Base-by-base conservation (phyloP, 2,888 invertebrate genomes). In the Lasioglossum leucozonium region DNA sequence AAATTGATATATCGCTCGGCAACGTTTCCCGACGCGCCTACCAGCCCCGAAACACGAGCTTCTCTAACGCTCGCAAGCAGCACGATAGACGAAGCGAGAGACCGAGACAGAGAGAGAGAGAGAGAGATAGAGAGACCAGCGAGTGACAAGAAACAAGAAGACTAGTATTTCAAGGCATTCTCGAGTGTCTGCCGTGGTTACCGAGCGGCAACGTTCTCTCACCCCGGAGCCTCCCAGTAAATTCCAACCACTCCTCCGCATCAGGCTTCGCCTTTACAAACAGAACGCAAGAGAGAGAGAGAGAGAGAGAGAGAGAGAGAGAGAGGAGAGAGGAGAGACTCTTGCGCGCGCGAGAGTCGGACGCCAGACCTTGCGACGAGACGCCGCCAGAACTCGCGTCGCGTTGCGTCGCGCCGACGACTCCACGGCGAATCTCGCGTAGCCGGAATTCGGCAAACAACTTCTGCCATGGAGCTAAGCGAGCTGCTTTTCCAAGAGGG, bases 101-200 rank as follows among this genome's bases (percentile, higher is more conserved):
- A 30, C 77, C 4, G 4, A 26, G 55, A 6, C 5, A 16, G 37
- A 26, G 22, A 16, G 58, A 16, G 2, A 26, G 42, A 58, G 22
- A 16, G 13, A 4, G n/a, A 42, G 42, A 18, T 69, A 69, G 62
- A 18, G 34, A 34, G 34, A 34, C 26, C 8, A 34, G 77, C 11
- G 78, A 42, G 85, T 42, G 69, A 75, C 71, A 74, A 72, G 76
- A 75, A 67, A 73, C 81, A 79, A 77, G 83, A 74, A 86, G 89
- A 88, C 84, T 84, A 82, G 84, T 88, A 85, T 89, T 91, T 90
- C 89, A 89, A 92, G 91, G 88, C 88, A 91, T 91, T 88, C 88
- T 81, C 81, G 81, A 85, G 84, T 85, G 90, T 89, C 88, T 79
- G 84, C 79, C 84, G 88, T 76, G 88, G 86, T 89, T 87, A 86